Evolutionary conservation across 2,888 invertebrate species (phyloP), one percentile per base, ranked within the genome.

Genomic region (Erebia aethiops): DNA sequence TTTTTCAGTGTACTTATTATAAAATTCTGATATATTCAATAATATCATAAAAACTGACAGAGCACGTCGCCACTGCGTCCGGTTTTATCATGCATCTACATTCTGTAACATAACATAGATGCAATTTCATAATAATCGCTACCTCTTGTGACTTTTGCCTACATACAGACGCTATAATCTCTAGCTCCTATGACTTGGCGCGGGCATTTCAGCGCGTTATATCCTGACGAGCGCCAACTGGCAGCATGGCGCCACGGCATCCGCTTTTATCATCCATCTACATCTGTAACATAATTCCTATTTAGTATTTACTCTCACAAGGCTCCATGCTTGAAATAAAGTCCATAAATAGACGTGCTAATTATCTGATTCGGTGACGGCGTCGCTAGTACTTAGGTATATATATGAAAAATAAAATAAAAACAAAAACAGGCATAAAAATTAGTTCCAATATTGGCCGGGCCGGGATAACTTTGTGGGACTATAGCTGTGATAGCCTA

Each of bases 211-310:
- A 74, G 68, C 75, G 75, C 74, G 73, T 49, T 71, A 64, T 73
- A 66, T 69, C 67, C 73, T 85, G 87, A 87, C 82, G 77, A 77
- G 78, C 65, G 71, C 82, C 87, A 87, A 81, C 85, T 86, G 87
- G 78, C 76, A 79, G 69, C 81, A 78, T 81, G 79, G 79, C 84
- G 82, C 83, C 81, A 84, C 51, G 56, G 70, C 76, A 75, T 76
- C 75, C 76, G 75, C 73, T 74, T 74, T 74, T 74, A 74, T 70
- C 71, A 66, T 18, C 52, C 62, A 58, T 41, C 60, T 58, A 21
- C 58, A 18, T 35, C 68, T 54, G 77, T 76, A 77, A 77, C 75
- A 69, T 70, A 71, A 77, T 52, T 66, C 77, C 69, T 46, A 46
- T 10, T 46, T 46, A 46, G 13, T 74, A 70, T 73, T 76, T 76